Evolutionary conservation across 1,140 invertebrate genomes (phyloP), one percentile per base, ranked within the genome.

Genomic region (Brevipalpus yothersi): DNA sequence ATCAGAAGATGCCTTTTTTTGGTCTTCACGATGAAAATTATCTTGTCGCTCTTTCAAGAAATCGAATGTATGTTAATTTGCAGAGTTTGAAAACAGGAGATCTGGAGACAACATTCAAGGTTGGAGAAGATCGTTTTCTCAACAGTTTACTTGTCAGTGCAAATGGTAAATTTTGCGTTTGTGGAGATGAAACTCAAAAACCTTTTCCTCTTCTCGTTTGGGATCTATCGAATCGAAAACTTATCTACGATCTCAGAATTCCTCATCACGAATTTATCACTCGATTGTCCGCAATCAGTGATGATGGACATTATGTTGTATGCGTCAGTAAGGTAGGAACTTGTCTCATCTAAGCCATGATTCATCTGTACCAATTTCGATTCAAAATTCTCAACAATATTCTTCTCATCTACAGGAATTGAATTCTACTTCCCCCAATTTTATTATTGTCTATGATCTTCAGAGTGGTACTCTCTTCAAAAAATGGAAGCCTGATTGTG

Each of bases 1-100:
- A 88, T 73, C 84, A 88, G 67, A 86, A 87, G 72, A 86, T 88
- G 84, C 83, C 86, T 42, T 87, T 79, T 69, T 89, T 82, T 72
- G 84, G 83, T 2, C 75, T 86, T 7, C 83, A 87, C 68, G 82
- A 84, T 72, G 69, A 77, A 47, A 77, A 78, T 19, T 84, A 86
- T 69, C 71, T 86, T 53, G 84, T 88, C 13, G 80, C 83, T 15
- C 72, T 90, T 15, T 84, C 84, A 1, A 73, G 86, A 47, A 88
- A 88, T 71, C 70, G 86, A 62, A 88, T 90, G 84, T 87, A 88
- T 69, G 84, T 89, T 47, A 87, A 89, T 72, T 76, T 90, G 59
- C 85, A 87, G 78, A 86, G 87, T 70, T 73, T 86, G 41, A 79
- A 82, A 62, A 80, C 76, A 62, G 82, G 84, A 58, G 83, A 87